Conservation (phyloP, 2,888 invertebrate species). For the Abrostola triplasia region DNA sequence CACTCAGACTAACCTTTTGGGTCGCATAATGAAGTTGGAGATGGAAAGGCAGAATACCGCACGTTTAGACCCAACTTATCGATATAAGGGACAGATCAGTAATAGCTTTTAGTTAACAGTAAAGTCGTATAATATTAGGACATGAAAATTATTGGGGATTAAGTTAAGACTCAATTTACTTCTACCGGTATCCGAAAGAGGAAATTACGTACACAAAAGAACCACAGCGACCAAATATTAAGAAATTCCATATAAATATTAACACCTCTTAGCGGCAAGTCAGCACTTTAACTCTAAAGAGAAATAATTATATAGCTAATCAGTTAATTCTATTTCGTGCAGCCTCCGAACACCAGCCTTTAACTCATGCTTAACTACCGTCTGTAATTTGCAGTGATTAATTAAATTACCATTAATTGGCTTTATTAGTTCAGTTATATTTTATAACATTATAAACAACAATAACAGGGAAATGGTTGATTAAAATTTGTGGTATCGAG, state of each 20-base stretch:
- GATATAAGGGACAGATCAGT: not conserved
- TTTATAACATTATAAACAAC: slow-evolving; percentile 45
- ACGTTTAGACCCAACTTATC: not conserved
- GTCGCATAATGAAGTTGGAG: not conserved
- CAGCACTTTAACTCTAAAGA: slow-evolving; percentile 5
- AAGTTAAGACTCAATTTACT: slow-evolving; percentile 19
- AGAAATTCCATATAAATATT: slow-evolving; percentile 59
- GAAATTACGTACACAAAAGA: slow-evolving; percentile 34
- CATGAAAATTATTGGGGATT: slow-evolving; percentile 23
- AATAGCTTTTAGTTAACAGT: slow-evolving; percentile 16
- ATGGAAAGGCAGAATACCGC: slow-evolving; percentile 5
- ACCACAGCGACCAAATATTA: slow-evolving; percentile 50
- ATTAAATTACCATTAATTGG: slow-evolving; percentile 42
- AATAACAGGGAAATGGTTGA: slow-evolving; percentile 44
- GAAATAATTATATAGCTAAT: slow-evolving; percentile 56
- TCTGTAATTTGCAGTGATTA: slow-evolving; percentile 44
- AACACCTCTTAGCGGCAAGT: slow-evolving; percentile 54
- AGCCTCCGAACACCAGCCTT: slow-evolving; percentile 63
- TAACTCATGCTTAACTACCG: slow-evolving; percentile 58
- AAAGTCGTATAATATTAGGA: slow-evolving; percentile 12
- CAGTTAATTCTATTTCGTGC: slow-evolving; percentile 51
- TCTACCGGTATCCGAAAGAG: slow-evolving; percentile 12
- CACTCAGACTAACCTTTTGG: not conserved
- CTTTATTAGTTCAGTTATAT: slow-evolving; percentile 48
- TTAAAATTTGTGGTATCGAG: slow-evolving; percentile 38